Base-by-base conservation (phyloP, 2,797 vertebrate genomes). In the Ctenochaetus hawaiiensis region DNA sequence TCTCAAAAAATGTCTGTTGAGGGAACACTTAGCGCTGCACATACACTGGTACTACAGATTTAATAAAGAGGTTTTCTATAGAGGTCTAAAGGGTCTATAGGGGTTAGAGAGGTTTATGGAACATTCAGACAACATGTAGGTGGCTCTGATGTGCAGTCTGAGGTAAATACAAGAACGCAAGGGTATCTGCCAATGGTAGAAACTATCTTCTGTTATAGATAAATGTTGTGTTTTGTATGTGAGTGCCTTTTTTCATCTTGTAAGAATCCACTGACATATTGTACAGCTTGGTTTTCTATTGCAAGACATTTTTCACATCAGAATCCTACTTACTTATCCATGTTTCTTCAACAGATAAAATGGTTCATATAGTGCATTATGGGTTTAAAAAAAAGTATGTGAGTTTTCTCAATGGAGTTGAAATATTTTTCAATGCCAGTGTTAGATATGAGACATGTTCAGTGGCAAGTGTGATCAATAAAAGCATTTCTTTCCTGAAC, bases 391-490 rank as follows among this genome's bases (percentile, higher is more conserved):
- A 9, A 34, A 34, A 34, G 30, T 13, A 12, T 13, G 23, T 68
- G 22, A 37, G 18, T 18, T 51, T 30, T 1, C 16, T 48, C 7
- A 70, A 2, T 10, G 13, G 6, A 20, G 23, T 9, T 30, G 20
- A 43, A 43, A 11, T 67, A 0, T 41, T 61, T 80, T 65, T 8
- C 39, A 67, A 17, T 67, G 66, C 11, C 39, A 64, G 26, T 69
- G 71, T 72, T 67, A 14, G 37, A 57, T 72, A 63, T 62, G 12
- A 39, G 39, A 72, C 41, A 49, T 81, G 77, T 82, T 79, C 57
- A 60, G 6, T 53, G 60, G 23, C 63, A 67, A 67, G 59, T 83
- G 48, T 74, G 63, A 61, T 80, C 53, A 85, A 78, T 88, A 84
- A 86, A 90, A 20, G 8, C 5, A 14, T 30, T 17, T 41, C 8